phyloP scores from a whole-genome alignment of 2,113 vertebrate species.

The Falco punctatus region DNA sequence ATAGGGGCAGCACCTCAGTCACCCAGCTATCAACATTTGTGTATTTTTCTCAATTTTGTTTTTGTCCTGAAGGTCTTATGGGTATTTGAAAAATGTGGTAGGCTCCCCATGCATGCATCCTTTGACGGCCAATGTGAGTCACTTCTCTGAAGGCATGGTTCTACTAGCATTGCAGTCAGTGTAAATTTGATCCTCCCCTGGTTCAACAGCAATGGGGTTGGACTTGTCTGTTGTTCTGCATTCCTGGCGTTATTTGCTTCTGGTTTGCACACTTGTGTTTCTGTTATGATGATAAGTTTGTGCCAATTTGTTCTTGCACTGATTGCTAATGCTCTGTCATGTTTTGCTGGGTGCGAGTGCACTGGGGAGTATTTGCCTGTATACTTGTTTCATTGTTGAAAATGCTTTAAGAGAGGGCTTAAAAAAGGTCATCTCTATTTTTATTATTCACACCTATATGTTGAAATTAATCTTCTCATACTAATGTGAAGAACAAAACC shows the following conservation, averaged over 20 bases:
- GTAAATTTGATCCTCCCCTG: neutral
- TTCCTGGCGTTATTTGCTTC: neutral
- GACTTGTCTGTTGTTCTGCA: neutral
- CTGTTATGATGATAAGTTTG: neutral
- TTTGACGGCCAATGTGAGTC: too few species aligned
- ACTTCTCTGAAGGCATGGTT: neutral
- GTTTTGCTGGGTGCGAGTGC: neutral
- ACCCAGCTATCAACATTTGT: neutral
- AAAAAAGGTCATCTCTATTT: neutral
- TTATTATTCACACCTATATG: neutral
- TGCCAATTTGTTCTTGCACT: neutral
- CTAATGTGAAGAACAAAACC: neutral
- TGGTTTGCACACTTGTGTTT: neutral
- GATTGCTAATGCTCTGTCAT: neutral
- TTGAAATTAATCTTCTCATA: neutral
- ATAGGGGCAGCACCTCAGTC: neutral
- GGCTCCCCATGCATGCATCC: neutral
- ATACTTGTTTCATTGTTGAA: neutral
- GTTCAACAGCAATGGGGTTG: neutral
- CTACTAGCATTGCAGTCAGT: neutral
- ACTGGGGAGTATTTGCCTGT: accelerated
- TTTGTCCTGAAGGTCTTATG: neutral
- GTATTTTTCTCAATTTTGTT: neutral
- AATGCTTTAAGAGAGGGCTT: neutral
- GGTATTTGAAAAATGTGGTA: neutral